Evolutionary conservation across 2,113 vertebrate genomes (phyloP), one percentile per base, ranked within the genome.

Genomic region (Gulo gulo): DNA sequence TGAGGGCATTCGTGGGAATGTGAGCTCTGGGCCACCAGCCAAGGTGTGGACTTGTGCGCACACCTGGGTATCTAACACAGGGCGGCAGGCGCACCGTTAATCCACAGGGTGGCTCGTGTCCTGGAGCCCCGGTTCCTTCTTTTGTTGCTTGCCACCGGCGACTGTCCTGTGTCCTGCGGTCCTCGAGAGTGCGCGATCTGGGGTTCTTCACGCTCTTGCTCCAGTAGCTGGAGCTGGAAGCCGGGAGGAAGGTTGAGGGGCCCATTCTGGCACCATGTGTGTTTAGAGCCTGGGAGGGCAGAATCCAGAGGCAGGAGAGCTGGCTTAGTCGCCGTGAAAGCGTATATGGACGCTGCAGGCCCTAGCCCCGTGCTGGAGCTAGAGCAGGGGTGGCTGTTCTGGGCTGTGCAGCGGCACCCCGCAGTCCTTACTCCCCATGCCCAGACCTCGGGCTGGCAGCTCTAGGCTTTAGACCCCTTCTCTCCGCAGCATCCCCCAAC

Each of bases 251-350:
- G 52, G 7, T 36, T 52, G 39, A 39, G 50, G 50, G 57, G 12
- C 10, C 2, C 4, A 1, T 21, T 29, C 10, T 0, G 18, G n/a
- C 4, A 13, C 4, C 0, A 4, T 0, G 23, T 10, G 5, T 47
- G 18, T 36, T 57, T 42, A 13, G 63, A 73, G 47, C 24, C 31
- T 2, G 31, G 52, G 16, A 74, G 59, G 73, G 11, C 71, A 23
- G 36, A 21, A 42, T 18, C 6, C 2, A 10, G 18, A 76, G 57
- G 39, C 76, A 34, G 63, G 84, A 80, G 65, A 12, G 39, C 24
- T 29, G 39, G 57, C 86, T 80, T 18, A 18, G 45, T 55, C 1
- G 29, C 79, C n/a, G 7, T 31, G 15, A 65, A 39, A 6, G 23
- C 39, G 6, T 23, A 3, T 11, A 3, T 16, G 36, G 76, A 50